A percentile compares a stretch with the other conserved stretches of the same genome.
Evolutionary conservation across 2,113 vertebrate genomes (phyloP).

Genomic region (Gobius niger): DNA sequence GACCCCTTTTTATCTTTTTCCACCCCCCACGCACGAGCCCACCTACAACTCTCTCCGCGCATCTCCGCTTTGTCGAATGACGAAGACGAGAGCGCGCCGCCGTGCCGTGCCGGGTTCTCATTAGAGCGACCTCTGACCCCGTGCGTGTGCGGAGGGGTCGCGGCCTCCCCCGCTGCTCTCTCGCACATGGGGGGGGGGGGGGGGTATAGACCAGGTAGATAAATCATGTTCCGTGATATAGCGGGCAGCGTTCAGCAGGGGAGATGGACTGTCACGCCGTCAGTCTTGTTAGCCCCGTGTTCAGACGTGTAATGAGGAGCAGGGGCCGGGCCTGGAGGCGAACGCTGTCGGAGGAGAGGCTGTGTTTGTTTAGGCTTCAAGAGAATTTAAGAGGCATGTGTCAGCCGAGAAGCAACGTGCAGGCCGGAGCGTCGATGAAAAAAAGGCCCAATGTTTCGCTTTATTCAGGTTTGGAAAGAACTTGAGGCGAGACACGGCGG

Average conservation of each 20-base stretch:
- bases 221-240: constrained; percentile 74
- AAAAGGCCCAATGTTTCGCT: no score
- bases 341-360: neutral
- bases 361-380: constrained; percentile 37
- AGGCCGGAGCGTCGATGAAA: no score
- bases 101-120: constrained; percentile 61
- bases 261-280: constrained; percentile 63
- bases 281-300: constrained; percentile 68
- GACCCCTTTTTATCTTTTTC: constrained; percentile 19
- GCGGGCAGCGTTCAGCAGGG: constrained; percentile 64
- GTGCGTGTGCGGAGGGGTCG: constrained; percentile 52
- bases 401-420: no score
- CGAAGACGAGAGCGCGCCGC: constrained; percentile 42
- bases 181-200: constrained; percentile 60
- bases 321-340: constrained; percentile 47
- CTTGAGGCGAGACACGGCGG: no score
- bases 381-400: neutral
- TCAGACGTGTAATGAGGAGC: constrained; percentile 69
- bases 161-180: constrained; percentile 45
- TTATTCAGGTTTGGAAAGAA: no score
- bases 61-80: constrained; percentile 40
- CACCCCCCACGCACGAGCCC: constrained; percentile 6
- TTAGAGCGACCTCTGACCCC: constrained; percentile 70
- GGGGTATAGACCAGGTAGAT: constrained; percentile 57
- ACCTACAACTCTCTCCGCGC: constrained; percentile 22